Conservation (phyloP, 2,888 invertebrate species). For the Euplagia quadripunctaria region DNA sequence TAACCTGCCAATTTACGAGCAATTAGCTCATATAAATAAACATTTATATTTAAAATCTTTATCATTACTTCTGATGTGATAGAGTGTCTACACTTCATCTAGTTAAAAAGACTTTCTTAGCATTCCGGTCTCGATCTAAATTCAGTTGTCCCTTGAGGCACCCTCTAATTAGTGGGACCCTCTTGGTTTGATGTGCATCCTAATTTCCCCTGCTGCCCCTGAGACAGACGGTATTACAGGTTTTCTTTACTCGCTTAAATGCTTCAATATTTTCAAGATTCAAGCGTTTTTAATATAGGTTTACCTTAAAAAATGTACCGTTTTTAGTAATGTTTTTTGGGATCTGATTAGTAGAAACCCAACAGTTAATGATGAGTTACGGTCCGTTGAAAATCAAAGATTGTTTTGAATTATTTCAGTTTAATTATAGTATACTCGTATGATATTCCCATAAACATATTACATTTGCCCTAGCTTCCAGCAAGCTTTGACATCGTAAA, state of each 20-base stretch:
- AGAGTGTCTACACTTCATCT: constrained; percentile 17
- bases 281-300: background rate
- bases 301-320: no score
- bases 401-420: background rate
- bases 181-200: constrained; percentile 16
- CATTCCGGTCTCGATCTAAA: constrained; percentile 35
- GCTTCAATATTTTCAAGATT: background rate
- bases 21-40: background rate
- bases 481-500: no score
- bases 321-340: background rate
- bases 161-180: constrained; percentile 18
- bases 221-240: background rate
- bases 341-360: background rate
- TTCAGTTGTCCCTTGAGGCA: constrained; percentile 22
- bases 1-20: background rate
- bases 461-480: background rate
- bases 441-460: background rate
- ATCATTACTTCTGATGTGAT: background rate
- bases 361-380: background rate
- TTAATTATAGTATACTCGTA: background rate
- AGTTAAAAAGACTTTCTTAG: constrained; percentile 11
- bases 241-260: constrained; percentile 6
- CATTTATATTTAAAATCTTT: background rate
- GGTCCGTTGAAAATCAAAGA: background rate
- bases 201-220: background rate